These are phyloP conservation scores for Pantherophis alleghaniensis DNA, from an alignment of 2,797 vertebrate species.

Conservation along the genomic window DNA sequence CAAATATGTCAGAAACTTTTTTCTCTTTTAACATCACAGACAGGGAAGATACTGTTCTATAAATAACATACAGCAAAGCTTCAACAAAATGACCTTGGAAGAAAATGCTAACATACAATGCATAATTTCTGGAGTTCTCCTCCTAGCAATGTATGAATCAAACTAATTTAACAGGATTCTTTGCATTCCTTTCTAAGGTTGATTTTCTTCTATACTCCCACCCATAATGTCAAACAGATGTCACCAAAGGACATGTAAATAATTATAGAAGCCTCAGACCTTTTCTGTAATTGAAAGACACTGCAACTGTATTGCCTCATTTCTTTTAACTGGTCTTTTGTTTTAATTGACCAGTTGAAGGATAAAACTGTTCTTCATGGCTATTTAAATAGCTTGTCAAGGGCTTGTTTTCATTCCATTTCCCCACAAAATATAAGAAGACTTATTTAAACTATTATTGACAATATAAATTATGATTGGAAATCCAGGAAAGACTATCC, in stretches of 20 bases:
- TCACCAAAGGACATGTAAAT: slow-evolving; percentile 59
- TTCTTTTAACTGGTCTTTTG: fast-evolving
- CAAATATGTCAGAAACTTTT: background rate
- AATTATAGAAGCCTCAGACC: slow-evolving; percentile 61
- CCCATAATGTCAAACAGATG: slow-evolving; percentile 75
- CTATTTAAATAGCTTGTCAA: background rate
- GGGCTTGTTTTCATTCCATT: background rate
- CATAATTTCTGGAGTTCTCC: slow-evolving; percentile 56
- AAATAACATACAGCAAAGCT: background rate
- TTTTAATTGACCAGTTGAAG: slow-evolving; percentile 19
- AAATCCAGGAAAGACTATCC: background rate
- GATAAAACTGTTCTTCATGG: background rate
- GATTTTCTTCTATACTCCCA: slow-evolving; percentile 65
- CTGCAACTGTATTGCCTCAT: slow-evolving; percentile 18
- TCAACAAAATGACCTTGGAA: slow-evolving; percentile 51
- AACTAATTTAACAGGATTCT: slow-evolving; percentile 68
- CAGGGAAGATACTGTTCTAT: background rate
- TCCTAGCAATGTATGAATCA: slow-evolving; percentile 61
- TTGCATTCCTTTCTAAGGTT: slow-evolving; percentile 71
- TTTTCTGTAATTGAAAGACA: slow-evolving; percentile 61
- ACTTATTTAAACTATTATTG: background rate
- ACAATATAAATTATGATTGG: background rate
- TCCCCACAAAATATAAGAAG: background rate
- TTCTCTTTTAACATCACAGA: background rate
- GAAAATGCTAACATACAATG: slow-evolving; percentile 64